These are phyloP conservation scores for Daphoenositta chrysoptera DNA, from an alignment of 2,113 vertebrate genomes.

Conservation along the genomic window DNA sequence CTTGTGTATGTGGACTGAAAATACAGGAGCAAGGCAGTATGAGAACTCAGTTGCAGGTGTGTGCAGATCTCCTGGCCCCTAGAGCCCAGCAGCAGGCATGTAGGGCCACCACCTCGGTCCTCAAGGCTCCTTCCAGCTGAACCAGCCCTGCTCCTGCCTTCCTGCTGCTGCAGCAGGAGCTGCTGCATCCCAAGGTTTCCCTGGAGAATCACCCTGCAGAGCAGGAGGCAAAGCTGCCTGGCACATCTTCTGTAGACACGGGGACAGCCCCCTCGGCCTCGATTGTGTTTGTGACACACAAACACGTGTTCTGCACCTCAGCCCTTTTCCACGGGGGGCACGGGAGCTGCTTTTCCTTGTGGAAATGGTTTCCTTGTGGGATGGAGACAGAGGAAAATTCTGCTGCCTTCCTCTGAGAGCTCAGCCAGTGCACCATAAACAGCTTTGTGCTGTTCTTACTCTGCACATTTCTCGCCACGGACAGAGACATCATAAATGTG, in stretches of 20 bases:
- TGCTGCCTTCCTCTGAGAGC: background rate
- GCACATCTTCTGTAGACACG: background rate
- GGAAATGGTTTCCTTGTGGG: background rate
- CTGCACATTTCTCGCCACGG: background rate
- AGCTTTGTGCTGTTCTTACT: background rate
- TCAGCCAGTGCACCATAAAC: background rate
- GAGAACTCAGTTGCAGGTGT: background rate
- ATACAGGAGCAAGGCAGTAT: background rate
- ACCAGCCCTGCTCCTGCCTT: background rate
- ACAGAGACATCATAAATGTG: background rate
- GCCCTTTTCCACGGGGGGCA: accelerated
- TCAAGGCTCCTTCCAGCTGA: background rate
- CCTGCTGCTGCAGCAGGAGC: background rate
- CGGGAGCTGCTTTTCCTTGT: background rate
- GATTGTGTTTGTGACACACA: accelerated
- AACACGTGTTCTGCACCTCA: accelerated
- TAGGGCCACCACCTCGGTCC: accelerated
- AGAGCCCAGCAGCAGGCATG: background rate
- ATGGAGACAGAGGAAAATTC: background rate
- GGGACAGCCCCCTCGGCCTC: background rate
- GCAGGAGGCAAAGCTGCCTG: background rate
- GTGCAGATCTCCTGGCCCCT: background rate
- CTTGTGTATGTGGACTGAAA: background rate
- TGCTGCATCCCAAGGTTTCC: background rate
- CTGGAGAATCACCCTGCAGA: background rate